Conservation (phyloP, 2,113 vertebrate species). For the Mormoops blainvillei region DNA sequence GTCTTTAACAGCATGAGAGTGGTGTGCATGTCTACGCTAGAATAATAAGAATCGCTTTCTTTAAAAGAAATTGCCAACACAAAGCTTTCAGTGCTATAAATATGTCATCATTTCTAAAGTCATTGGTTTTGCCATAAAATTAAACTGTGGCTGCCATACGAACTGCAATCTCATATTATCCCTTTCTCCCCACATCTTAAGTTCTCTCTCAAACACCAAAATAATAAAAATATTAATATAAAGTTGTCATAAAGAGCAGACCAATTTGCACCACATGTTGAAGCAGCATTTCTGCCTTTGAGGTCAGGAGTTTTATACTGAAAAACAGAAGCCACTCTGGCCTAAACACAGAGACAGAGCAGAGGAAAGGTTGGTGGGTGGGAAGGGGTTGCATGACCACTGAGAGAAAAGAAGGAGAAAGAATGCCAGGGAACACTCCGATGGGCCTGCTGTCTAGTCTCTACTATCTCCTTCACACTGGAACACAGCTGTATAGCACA, state of each 20-base stretch:
- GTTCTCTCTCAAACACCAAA: constrained; percentile 4
- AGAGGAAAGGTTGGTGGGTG: not conserved
- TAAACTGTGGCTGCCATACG: not conserved
- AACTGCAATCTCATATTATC: not conserved
- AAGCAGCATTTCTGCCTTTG: not conserved
- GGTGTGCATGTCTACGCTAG: not conserved
- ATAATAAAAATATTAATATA: constrained; percentile 49
- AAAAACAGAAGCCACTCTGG: not conserved
- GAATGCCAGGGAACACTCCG: not conserved
- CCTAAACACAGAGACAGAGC: not conserved
- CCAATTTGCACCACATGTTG: not conserved
- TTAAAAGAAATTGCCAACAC: constrained; percentile 26
- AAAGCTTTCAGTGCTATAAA: not conserved
- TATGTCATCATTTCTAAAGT: not conserved
- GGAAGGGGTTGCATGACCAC: fast-evolving
- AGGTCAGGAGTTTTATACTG: not conserved
- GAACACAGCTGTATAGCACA: not conserved
- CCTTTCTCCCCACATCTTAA: not conserved
- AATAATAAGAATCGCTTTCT: not conserved
- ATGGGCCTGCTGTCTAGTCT: not conserved
- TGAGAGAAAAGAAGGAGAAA: not conserved
- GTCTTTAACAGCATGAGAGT: not conserved
- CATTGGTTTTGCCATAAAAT: not conserved
- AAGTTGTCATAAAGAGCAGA: not conserved
- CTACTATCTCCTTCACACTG: not conserved